These are phyloP conservation scores for Hybos culiciformis DNA, from an alignment of 2,888 invertebrate genomes.

Conservation along the genomic window DNA sequence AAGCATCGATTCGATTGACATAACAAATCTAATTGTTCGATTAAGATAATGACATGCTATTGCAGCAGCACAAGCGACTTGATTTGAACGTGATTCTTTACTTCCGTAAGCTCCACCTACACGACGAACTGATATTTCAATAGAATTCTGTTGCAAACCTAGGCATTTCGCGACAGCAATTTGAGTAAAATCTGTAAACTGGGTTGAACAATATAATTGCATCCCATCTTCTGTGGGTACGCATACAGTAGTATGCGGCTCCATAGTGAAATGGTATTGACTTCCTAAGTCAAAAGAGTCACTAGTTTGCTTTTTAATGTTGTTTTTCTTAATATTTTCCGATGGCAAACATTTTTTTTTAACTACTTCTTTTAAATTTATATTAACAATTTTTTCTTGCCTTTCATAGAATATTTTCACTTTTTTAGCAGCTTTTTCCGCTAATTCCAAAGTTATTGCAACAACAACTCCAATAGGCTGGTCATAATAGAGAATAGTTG, in stretches of 20 bases:
- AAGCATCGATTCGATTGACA: constrained; percentile 61
- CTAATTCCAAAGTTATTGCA: constrained; percentile 46
- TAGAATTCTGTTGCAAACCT: constrained; percentile 45
- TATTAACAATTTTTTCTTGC: constrained; percentile 19
- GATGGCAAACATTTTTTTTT: constrained; percentile 22
- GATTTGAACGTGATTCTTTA: constrained; percentile 50
- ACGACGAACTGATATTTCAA: constrained; percentile 57
- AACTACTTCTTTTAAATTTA: constrained; percentile 38
- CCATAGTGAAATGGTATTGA: constrained; percentile 67
- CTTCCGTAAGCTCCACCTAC: constrained; percentile 72
- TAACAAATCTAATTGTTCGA: constrained; percentile 55
- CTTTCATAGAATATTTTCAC: constrained; percentile 40
- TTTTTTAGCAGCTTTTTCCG: constrained; percentile 42
- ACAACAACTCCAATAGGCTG: constrained; percentile 64
- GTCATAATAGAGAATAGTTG: constrained; percentile 42
- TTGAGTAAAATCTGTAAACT: constrained; percentile 49
- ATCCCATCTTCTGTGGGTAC: constrained; percentile 57
- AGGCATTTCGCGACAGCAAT: constrained; percentile 42
- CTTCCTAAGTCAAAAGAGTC: constrained; percentile 44
- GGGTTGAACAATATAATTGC: constrained; percentile 49
- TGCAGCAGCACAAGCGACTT: constrained; percentile 50
- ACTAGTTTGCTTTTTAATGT: constrained; percentile 19
- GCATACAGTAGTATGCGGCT: constrained; percentile 52
- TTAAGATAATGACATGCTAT: constrained; percentile 46
- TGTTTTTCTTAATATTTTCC: constrained; percentile 11